Evolutionary conservation across 2,797 vertebrate genomes (phyloP).

Genomic region (Otolemur crassicaudatus): DNA sequence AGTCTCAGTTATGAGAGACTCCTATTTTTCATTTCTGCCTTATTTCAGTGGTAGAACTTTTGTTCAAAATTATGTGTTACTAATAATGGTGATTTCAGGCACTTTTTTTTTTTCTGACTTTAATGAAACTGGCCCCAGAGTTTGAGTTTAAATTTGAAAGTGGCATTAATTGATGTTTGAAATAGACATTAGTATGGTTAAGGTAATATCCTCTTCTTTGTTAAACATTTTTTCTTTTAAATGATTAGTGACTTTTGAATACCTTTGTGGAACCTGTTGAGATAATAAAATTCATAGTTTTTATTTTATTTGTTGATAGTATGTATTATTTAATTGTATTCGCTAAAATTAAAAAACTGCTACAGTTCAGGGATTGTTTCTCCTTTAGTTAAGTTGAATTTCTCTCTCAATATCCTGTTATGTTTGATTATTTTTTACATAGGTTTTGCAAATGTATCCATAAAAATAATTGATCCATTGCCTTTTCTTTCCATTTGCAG

Average conservation of each 20-base stretch:
- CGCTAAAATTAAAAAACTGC: background rate
- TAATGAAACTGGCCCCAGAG: background rate
- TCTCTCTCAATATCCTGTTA: background rate
- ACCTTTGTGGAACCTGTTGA: background rate
- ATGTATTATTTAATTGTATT: background rate
- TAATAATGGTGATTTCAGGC: background rate
- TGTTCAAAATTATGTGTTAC: background rate
- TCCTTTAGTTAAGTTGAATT: background rate
- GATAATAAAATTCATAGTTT: background rate
- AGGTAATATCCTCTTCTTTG: background rate
- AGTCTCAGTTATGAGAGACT: background rate
- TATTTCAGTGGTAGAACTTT: background rate
- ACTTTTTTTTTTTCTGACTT: slow-evolving; percentile 11
- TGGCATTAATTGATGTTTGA: background rate
- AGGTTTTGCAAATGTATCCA: background rate
- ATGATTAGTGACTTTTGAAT: background rate
- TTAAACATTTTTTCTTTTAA: slow-evolving; percentile 20
- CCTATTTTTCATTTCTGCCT: background rate
- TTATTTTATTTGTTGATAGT: background rate
- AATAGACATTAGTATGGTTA: background rate
- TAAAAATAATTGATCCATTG: background rate
- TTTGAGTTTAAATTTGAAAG: slow-evolving; percentile 26
- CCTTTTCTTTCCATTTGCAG: background rate
- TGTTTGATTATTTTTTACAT: background rate
- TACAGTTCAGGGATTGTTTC: background rate